These are phyloP conservation scores for Acanthosoma haemorrhoidale DNA, from an alignment of 2,888 invertebrate species.

Conservation along the genomic window DNA sequence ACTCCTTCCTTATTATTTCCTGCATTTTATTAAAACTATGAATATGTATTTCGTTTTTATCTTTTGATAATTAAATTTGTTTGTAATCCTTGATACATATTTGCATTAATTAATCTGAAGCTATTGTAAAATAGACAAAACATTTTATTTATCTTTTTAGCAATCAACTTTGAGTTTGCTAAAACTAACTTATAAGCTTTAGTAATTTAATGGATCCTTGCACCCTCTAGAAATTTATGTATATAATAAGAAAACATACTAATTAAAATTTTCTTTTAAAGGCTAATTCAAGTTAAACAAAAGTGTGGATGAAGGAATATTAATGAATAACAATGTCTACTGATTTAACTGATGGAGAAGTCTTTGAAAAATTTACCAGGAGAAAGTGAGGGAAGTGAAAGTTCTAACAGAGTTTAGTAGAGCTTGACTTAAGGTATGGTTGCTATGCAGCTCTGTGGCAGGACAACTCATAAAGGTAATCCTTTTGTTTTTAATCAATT, in stretches of 20 bases:
- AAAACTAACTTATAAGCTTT: no score
- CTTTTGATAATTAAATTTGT: no score
- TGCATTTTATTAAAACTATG: no score
- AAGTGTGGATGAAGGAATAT: background rate
- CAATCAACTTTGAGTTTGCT: no score
- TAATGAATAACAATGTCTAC: background rate
- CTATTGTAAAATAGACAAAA: no score
- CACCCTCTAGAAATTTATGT: no score
- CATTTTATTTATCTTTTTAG: no score
- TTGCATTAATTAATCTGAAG: no score
- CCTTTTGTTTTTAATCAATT: background rate
- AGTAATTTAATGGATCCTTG: no score
- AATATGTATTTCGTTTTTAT: no score
- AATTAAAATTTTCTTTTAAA: background rate
- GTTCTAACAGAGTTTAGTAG: background rate
- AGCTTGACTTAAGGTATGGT: background rate
- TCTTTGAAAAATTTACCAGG: background rate
- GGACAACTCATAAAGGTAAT: background rate
- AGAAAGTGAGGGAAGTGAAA: background rate
- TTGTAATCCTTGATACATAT: no score
- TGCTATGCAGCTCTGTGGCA: constrained; percentile 3
- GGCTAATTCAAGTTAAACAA: background rate
- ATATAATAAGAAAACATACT: background rate
- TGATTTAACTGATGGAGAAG: background rate
- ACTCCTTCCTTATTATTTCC: no score